Percentiles rank a stretch among this genome's conserved stretches.
These are phyloP conservation scores for Dasysyrphus tricinctus DNA, from an alignment of 2,888 invertebrate genomes.

Conservation along the genomic window DNA sequence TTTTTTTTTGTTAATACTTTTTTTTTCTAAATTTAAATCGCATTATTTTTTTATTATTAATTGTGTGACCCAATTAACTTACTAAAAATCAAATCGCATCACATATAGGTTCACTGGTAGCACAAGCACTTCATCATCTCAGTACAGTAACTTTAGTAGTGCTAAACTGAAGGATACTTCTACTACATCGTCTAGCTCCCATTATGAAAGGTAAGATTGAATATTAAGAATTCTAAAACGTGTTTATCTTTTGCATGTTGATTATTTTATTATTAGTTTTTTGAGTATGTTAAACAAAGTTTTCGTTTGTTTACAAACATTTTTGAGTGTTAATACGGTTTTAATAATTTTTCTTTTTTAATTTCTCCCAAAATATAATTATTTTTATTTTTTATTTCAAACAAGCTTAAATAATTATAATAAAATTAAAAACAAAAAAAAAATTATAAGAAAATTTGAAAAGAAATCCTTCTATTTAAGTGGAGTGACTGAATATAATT, in stretches of 20 bases:
- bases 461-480: no score
- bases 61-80: constrained; percentile 71
- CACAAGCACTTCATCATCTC: constrained; percentile 83
- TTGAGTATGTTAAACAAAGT: neutral
- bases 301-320: neutral
- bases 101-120: constrained; percentile 83
- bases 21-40: constrained; percentile 34
- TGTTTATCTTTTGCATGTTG: constrained; percentile 47
- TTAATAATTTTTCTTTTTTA: no score
- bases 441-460: no score
- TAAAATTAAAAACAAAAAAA: no score
- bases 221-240: constrained; percentile 14
- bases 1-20: constrained; percentile 16
- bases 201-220: constrained; percentile 83
- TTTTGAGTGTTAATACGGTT: neutral
- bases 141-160: constrained; percentile 84
- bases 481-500: no score
- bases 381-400: no score
- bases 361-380: no score
- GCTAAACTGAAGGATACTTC: constrained; percentile 83
- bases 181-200: constrained; percentile 81
- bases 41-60: constrained; percentile 48
- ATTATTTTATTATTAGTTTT: constrained; percentile 2
- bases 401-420: no score
- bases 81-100: constrained; percentile 74